These are phyloP conservation scores for Parazoanthus darwini DNA, from an alignment of 92 coral and sea anemone species.

Conservation along the genomic window DNA sequence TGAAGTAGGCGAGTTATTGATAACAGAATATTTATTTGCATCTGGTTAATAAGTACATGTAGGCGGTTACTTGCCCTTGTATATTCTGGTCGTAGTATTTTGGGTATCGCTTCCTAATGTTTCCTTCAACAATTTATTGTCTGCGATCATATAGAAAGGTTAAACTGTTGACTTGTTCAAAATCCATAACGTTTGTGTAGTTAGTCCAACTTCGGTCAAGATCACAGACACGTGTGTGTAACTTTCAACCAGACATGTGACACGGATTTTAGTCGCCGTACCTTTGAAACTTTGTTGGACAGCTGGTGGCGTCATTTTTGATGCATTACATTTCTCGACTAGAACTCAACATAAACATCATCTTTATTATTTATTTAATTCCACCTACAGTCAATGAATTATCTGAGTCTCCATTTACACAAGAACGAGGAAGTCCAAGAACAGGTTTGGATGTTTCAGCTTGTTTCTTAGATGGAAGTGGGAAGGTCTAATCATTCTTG, in stretches of 20 bases:
- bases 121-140: no score
- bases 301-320: not conserved
- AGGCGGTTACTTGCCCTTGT: no score
- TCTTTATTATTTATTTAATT: not conserved
- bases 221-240: no score
- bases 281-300: not conserved
- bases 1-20: no score
- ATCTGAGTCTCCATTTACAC: slow-evolving; percentile 84
- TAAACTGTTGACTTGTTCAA: no score
- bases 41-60: no score
- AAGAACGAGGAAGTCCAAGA: slow-evolving; percentile 91
- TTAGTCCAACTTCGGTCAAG: no score
- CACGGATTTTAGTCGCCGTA: not conserved
- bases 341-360: not conserved
- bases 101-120: no score
- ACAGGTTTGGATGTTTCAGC: slow-evolving; percentile 43
- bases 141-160: no score
- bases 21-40: no score
- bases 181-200: no score
- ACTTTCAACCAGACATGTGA: not conserved
- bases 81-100: no score
- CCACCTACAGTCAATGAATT: slow-evolving; percentile 75
- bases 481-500: not conserved
- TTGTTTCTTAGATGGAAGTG: not conserved
- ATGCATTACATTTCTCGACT: not conserved